A percentile compares a stretch with the other conserved stretches of the same genome.
Conservation (phyloP, 2,888 invertebrate genomes). For the Cosmorhoe ocellata region DNA sequence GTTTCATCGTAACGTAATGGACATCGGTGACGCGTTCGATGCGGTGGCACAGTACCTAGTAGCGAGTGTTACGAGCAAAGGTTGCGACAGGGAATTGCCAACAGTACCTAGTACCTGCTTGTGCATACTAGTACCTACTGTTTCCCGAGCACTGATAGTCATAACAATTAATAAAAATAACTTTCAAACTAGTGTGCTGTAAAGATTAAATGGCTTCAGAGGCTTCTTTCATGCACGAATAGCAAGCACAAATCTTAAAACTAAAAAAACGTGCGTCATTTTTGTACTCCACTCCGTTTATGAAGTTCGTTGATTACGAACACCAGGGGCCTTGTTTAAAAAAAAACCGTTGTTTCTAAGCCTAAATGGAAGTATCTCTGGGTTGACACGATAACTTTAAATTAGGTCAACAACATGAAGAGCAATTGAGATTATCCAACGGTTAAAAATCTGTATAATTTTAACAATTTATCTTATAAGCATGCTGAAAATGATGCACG, state of each 20-base stretch:
- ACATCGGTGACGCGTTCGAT: constrained; percentile 57
- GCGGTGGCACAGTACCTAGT: constrained; percentile 28
- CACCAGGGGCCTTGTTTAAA: too few relatives aligned
- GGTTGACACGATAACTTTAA: neutral
- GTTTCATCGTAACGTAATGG: constrained; percentile 75
- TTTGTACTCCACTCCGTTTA: too few relatives aligned
- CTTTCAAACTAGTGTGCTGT: too few relatives aligned
- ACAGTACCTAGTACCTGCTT: neutral
- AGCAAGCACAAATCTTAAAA: too few relatives aligned
- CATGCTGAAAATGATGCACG: too few relatives aligned
- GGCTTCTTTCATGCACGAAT: too few relatives aligned
- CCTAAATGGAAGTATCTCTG: neutral
- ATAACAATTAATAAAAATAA: too few relatives aligned
- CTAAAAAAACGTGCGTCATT: too few relatives aligned
- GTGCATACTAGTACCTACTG: neutral
- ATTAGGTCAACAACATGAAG: constrained; percentile 6
- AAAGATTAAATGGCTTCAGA: too few relatives aligned
- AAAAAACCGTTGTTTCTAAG: too few relatives aligned
- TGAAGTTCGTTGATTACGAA: too few relatives aligned
- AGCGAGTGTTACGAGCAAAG: constrained; percentile 15
- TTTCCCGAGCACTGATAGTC: too few relatives aligned
- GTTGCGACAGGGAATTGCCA: constrained; percentile 2
- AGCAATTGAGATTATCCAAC: neutral
- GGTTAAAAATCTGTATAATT: neutral
- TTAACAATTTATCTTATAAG: neutral